phyloP scores from a whole-genome alignment of 2,797 vertebrate genomes.

The Enteromius argenteus region DNA sequence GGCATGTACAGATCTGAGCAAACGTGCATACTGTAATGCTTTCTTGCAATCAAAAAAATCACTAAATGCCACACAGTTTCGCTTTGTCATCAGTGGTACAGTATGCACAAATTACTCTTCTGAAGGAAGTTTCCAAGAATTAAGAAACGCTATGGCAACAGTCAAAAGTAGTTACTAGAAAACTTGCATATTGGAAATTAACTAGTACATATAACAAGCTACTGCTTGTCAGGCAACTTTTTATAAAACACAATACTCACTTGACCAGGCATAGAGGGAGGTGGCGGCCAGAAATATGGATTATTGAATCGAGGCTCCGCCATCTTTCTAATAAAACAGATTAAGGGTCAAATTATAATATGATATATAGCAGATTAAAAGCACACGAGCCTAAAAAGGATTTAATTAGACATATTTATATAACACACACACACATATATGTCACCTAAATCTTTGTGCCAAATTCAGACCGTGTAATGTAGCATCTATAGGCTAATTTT shows the following conservation, averaged over 20 bases:
- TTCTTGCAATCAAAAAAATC: not conserved
- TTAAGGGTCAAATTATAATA: not conserved
- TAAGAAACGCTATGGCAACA: not conserved
- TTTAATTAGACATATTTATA: not conserved
- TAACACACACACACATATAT: too few relatives aligned
- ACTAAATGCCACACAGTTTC: not conserved
- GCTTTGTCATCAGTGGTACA: not conserved
- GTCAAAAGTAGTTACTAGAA: not conserved
- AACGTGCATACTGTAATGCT: not conserved
- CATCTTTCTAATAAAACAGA: conserved; percentile 77
- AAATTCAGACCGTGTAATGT: not conserved
- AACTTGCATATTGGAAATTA: not conserved
- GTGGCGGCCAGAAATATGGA: conserved; percentile 91
- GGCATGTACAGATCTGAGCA: not conserved
- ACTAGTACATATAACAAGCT: not conserved
- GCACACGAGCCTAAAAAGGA: not conserved
- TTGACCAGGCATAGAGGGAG: conserved; percentile 89
- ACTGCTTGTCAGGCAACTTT: not conserved
- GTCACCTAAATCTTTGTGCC: not conserved
- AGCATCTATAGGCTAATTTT: not conserved
- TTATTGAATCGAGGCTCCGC: conserved; percentile 92
- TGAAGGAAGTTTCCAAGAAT: not conserved
- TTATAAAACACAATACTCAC: conserved; percentile 72
- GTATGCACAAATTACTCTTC: not conserved
- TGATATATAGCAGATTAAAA: not conserved